Conservation (phyloP, 2,113 vertebrate species). For the Leptosomus discolor region DNA sequence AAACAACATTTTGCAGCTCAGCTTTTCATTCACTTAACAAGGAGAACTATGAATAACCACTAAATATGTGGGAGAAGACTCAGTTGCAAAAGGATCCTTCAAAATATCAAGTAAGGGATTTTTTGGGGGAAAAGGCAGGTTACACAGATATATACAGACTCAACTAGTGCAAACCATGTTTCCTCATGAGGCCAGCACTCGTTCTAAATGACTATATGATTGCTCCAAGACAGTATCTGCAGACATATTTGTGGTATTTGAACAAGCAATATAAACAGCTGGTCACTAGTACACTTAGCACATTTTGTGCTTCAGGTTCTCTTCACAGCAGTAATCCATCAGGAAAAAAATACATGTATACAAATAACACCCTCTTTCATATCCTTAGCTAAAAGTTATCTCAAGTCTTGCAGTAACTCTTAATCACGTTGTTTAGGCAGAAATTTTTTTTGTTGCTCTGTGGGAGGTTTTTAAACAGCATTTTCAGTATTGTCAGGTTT, state of each 20-base stretch:
- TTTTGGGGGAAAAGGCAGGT: accelerated
- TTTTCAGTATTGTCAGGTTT: neutral
- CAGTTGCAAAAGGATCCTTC: neutral
- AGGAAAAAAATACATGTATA: neutral
- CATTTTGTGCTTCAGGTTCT: neutral
- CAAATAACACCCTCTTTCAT: neutral
- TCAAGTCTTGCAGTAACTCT: neutral
- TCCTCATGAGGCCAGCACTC: neutral
- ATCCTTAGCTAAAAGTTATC: neutral
- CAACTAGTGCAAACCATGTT: neutral
- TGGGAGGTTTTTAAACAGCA: neutral
- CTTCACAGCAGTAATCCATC: neutral
- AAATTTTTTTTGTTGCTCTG: neutral
- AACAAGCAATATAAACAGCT: neutral
- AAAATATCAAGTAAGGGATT: neutral
- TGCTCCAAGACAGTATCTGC: neutral
- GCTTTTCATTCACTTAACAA: neutral
- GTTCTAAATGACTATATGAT: neutral
- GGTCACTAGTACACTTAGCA: neutral
- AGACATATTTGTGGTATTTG: neutral
- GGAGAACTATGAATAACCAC: neutral
- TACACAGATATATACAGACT: neutral
- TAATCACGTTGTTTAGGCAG: neutral
- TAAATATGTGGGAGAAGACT: neutral
- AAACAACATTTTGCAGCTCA: neutral